Conservation (phyloP, 2,888 invertebrate genomes). For the Caenorhabditis sp. region DNA sequence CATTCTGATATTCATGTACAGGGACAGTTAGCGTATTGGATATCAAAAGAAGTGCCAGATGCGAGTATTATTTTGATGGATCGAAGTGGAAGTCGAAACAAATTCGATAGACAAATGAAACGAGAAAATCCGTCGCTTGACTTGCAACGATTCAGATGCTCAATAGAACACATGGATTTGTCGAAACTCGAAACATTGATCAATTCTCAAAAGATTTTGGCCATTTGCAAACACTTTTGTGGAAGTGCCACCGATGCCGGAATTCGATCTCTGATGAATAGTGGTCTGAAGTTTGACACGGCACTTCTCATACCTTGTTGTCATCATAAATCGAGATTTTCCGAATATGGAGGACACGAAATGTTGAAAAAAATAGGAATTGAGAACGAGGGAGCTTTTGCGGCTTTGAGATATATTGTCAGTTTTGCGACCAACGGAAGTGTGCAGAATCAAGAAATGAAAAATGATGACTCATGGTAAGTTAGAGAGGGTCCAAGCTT, state of each 20-base stretch:
- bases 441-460: background rate
- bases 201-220: constrained; percentile 38
- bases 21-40: constrained; percentile 63
- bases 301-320: constrained; percentile 63
- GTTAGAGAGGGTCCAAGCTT: no score
- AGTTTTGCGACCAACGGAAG: constrained; percentile 61
- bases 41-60: constrained; percentile 51
- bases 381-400: constrained; percentile 44
- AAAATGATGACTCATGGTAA: constrained; percentile 33
- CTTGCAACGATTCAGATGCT: constrained; percentile 55
- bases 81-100: constrained; percentile 58
- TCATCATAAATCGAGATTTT: constrained; percentile 59
- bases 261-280: constrained; percentile 35
- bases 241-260: constrained; percentile 65
- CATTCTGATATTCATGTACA: background rate
- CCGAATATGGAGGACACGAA: constrained; percentile 54
- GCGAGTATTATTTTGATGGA: constrained; percentile 58
- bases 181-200: constrained; percentile 44
- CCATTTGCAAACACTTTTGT: constrained; percentile 65
- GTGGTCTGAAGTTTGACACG: constrained; percentile 39
- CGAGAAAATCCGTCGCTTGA: constrained; percentile 47
- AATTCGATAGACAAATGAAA: constrained; percentile 55
- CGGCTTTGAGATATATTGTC: constrained; percentile 59
- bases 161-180: constrained; percentile 65
- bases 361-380: constrained; percentile 48